phyloP scores from a whole-genome alignment of 2,888 invertebrate genomes.

The Stenodera caucasica region DNA sequence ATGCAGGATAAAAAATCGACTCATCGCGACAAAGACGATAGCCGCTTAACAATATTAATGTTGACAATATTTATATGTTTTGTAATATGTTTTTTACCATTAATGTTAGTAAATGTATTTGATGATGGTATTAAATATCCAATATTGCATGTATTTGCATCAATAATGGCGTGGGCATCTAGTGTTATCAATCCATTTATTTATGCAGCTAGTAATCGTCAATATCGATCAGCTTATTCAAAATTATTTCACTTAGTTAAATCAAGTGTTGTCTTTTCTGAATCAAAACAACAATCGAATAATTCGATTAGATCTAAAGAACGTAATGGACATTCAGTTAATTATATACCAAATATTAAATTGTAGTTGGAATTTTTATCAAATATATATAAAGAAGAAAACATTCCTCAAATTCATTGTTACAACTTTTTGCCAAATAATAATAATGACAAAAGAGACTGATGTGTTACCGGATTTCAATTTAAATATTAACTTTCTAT shows the following conservation, averaged over 20 bases:
- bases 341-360: conserved; percentile 34
- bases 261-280: conserved; percentile 46
- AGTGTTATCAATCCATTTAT: conserved; percentile 89
- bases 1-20: conserved; percentile 39
- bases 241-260: conserved; percentile 57
- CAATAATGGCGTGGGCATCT: conserved; percentile 87
- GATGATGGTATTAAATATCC: conserved; percentile 77
- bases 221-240: conserved; percentile 69
- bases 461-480: not conserved
- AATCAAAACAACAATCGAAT: conserved; percentile 42
- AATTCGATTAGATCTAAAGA: conserved; percentile 38
- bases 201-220: conserved; percentile 86
- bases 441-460: not conserved
- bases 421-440: not conserved
- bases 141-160: conserved; percentile 78
- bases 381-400: not conserved
- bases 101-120: conserved; percentile 86
- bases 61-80: conserved; percentile 85
- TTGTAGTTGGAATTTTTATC: not conserved
- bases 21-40: conserved; percentile 67
- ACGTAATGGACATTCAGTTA: conserved; percentile 40
- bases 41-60: conserved; percentile 83
- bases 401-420: not conserved
- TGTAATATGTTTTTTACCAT: conserved; percentile 81
- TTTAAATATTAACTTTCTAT: no score